Evolutionary conservation across 2,797 vertebrate species (phyloP).

Genomic region (Notamacropus eugenii): DNA sequence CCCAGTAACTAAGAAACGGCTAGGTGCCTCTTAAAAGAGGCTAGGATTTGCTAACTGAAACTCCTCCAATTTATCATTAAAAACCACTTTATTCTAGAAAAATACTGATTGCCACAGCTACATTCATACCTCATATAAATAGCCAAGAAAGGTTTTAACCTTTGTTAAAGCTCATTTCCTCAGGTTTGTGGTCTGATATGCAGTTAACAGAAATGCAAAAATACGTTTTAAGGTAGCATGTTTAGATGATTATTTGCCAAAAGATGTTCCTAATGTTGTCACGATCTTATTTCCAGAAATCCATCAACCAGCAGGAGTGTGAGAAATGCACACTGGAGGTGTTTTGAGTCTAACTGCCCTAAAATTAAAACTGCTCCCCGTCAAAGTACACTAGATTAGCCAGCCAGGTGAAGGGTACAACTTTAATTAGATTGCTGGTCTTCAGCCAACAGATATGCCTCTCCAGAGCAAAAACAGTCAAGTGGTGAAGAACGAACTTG

Average conservation of each 20-base stretch:
- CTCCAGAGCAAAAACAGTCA: constrained; percentile 49
- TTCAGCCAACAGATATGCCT: constrained; percentile 40
- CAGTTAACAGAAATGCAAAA: not conserved
- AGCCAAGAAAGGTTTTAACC: not conserved
- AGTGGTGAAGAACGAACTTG: constrained; percentile 42
- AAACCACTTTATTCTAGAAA: not conserved
- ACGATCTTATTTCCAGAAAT: not conserved
- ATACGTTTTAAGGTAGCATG: not conserved
- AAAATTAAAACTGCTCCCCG: constrained; percentile 58
- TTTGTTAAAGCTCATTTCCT: not conserved
- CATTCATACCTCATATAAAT: not conserved
- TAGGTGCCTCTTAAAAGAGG: not conserved
- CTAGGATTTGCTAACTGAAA: not conserved
- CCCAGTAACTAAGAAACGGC: not conserved
- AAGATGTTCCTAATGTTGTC: constrained; percentile 3
- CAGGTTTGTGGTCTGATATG: not conserved
- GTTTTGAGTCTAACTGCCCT: constrained; percentile 33
- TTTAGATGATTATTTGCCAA: not conserved
- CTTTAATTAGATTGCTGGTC: constrained; percentile 67
- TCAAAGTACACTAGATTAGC: constrained; percentile 42
- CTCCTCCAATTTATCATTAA: not conserved
- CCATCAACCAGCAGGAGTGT: not conserved
- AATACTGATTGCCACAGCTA: not conserved
- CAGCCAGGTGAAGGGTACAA: constrained; percentile 38
- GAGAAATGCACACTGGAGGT: not conserved